A percentile compares a stretch with the other conserved stretches of the same genome.
Conservation (phyloP, 2,888 invertebrate species). For the Erynnis tages region DNA sequence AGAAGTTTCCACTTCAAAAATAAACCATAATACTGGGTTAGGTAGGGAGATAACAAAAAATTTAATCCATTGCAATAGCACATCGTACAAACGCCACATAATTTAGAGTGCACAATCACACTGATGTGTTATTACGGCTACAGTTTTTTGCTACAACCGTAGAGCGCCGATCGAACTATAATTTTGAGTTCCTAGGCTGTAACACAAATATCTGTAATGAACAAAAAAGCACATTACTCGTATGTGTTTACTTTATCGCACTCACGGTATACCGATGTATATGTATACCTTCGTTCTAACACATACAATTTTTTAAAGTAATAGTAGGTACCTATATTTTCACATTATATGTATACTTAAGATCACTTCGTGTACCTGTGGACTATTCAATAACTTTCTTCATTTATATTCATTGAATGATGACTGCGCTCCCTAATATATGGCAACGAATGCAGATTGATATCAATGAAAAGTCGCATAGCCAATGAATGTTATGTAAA, state of each 20-base stretch:
- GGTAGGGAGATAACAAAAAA: too few species aligned
- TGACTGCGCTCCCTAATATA: slow-evolving; percentile 46
- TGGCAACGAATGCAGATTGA: slow-evolving; percentile 52
- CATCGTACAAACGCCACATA: too few species aligned
- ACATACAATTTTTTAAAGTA: background rate
- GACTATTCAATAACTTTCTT: slow-evolving; percentile 46
- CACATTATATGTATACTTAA: slow-evolving; percentile 25
- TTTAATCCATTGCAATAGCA: too few species aligned
- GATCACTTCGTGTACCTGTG: slow-evolving; percentile 24
- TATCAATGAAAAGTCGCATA: slow-evolving; percentile 53
- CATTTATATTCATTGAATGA: slow-evolving; percentile 61
- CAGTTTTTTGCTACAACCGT: slow-evolving; percentile 17
- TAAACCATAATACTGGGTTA: too few species aligned
- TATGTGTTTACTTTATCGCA: too few species aligned
- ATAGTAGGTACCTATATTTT: slow-evolving; percentile 31
- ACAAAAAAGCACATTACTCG: too few species aligned
- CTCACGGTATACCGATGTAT: too few species aligned
- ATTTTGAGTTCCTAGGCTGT: background rate
- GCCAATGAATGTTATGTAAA: slow-evolving; percentile 41
- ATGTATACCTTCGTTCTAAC: background rate
- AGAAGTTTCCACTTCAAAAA: too few species aligned
- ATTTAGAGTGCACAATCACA: too few species aligned
- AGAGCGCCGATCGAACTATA: slow-evolving; percentile 11
- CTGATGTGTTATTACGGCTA: too few species aligned
- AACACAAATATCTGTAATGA: background rate